A percentile compares a stretch with the other conserved stretches of the same genome.
phyloP scores from a whole-genome alignment of 2,888 invertebrate species.

The Campoplex capitator region DNA sequence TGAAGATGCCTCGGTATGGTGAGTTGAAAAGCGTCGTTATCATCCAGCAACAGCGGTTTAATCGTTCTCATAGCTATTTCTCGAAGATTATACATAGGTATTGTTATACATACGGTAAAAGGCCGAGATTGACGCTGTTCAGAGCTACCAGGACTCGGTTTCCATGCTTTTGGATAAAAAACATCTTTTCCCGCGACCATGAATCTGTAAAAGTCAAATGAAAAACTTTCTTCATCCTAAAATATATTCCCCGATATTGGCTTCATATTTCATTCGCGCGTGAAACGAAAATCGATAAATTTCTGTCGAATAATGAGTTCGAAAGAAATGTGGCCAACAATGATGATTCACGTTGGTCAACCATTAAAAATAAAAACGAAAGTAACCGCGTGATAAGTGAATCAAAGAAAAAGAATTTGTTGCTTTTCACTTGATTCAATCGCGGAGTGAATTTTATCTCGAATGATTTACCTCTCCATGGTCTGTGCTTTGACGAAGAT shows the following conservation, averaged over 20 bases:
- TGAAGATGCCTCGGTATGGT: conserved; percentile 80
- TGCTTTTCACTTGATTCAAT: not conserved
- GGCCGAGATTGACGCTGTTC: conserved; percentile 71
- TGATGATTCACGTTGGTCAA: not conserved
- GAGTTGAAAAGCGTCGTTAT: conserved; percentile 76
- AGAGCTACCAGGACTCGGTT: conserved; percentile 65
- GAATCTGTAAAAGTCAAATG: conserved; percentile 76
- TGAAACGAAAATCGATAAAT: not conserved
- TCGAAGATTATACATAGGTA: conserved; percentile 77
- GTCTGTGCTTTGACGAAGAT: conserved; percentile 91
- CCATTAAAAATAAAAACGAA: not conserved
- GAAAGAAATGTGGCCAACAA: not conserved
- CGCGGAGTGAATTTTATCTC: not conserved
- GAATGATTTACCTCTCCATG: conserved; percentile 86
- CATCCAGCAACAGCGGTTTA: conserved; percentile 74
- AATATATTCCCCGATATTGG: not conserved
- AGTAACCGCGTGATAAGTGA: not conserved
- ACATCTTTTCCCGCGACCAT: conserved; percentile 77
- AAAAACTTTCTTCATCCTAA: not conserved
- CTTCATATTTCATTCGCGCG: not conserved
- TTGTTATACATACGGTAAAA: conserved; percentile 75
- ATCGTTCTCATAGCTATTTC: conserved; percentile 77
- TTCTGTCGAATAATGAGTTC: not conserved
- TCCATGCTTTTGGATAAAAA: conserved; percentile 77
- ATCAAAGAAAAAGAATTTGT: not conserved